Evolutionary conservation across 92 coral and sea anemone genomes (phyloP).

Genomic region (Zoanthus solanderi): DNA sequence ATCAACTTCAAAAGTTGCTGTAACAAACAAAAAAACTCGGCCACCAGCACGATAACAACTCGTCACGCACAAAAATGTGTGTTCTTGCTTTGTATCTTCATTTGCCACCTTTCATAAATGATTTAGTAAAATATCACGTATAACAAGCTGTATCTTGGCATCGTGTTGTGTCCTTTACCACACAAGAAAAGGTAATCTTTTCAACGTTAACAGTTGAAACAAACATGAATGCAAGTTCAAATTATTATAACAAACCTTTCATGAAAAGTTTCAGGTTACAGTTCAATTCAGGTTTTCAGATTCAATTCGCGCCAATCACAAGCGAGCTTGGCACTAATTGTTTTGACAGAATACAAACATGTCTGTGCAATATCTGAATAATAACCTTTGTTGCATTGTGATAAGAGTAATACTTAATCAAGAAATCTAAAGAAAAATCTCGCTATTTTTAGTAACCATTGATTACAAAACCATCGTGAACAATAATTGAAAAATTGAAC

Average conservation of each 20-base stretch:
- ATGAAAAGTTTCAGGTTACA: not conserved
- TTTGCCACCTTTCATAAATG: not conserved
- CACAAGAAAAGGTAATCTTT: not conserved
- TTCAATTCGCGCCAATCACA: slow-evolving; percentile 39
- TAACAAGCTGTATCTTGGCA: not conserved
- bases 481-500: too few relatives aligned
- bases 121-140: slow-evolving; percentile 1
- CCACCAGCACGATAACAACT: not conserved
- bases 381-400: not conserved
- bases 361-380: not conserved
- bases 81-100: not conserved
- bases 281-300: too few relatives aligned
- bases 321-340: not conserved
- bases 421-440: not conserved
- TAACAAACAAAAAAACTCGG: not conserved
- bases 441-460: not conserved
- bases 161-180: not conserved
- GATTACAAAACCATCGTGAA: too few relatives aligned
- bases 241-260: not conserved
- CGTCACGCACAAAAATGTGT: slow-evolving; percentile 9
- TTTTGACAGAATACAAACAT: not conserved
- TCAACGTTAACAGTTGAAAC: slow-evolving; percentile 13
- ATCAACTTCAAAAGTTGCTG: slow-evolving; percentile 19
- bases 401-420: not conserved
- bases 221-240: not conserved